phyloP scores from a whole-genome alignment of 2,797 vertebrate genomes.

The Aythya fuligula region DNA sequence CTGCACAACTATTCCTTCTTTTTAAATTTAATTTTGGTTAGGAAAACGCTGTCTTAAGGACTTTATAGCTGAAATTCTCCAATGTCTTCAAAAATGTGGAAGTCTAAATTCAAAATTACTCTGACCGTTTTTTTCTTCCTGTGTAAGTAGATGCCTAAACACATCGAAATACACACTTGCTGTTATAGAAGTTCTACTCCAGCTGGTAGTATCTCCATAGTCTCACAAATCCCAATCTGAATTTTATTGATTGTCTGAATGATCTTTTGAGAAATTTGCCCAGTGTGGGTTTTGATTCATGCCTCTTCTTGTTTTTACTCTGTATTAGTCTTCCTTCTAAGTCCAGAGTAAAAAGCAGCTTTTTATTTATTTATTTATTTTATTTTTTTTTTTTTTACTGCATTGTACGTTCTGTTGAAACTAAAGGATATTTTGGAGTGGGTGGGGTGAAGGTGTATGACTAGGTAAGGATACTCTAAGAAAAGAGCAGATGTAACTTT shows the following conservation, averaged over 20 bases:
- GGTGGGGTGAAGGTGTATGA: neutral
- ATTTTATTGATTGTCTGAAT: neutral
- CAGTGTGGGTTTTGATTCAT: neutral
- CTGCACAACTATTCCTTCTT: neutral
- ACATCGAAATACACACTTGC: neutral
- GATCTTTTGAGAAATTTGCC: neutral
- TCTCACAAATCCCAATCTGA: neutral
- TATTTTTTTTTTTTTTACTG: neutral
- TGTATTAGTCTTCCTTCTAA: neutral
- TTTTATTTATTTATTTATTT: neutral
- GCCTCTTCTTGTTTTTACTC: neutral
- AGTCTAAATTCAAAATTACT: neutral
- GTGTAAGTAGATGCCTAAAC: neutral
- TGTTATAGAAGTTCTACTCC: neutral
- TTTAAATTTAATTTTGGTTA: neutral
- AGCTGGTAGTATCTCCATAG: neutral
- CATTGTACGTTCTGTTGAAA: neutral
- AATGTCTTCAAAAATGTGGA: neutral
- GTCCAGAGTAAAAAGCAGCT: neutral
- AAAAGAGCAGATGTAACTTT: neutral
- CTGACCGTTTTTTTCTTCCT: neutral
- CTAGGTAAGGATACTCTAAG: neutral
- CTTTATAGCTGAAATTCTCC: neutral
- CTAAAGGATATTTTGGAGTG: neutral
- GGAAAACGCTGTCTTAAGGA: neutral